These are phyloP conservation scores for Mustela nigripes DNA, from an alignment of 2,113 vertebrate genomes.

Conservation along the genomic window DNA sequence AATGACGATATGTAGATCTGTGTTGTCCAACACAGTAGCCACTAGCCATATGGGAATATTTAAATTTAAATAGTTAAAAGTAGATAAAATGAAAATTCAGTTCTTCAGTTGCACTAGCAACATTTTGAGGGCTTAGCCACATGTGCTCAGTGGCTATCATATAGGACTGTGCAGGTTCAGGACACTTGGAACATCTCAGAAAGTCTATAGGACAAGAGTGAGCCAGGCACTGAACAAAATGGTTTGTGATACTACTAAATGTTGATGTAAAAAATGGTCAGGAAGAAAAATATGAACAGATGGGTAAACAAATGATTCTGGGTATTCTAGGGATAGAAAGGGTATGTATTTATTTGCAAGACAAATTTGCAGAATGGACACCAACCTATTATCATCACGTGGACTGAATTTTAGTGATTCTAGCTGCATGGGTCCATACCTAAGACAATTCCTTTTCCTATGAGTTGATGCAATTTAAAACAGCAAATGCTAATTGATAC, in stretches of 20 bases:
- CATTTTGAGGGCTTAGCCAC: background rate
- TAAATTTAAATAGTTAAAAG: slow-evolving; percentile 43
- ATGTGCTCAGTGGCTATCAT: background rate
- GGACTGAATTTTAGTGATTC: background rate
- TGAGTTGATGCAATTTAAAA: background rate
- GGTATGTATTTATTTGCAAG: background rate
- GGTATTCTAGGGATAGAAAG: background rate
- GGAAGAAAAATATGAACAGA: background rate
- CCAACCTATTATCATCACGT: background rate
- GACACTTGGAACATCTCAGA: slow-evolving; percentile 8
- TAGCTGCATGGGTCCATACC: background rate
- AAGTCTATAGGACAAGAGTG: background rate
- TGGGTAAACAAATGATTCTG: background rate
- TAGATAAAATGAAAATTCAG: background rate
- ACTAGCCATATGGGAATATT: background rate
- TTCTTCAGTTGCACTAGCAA: background rate
- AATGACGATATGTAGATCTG: background rate
- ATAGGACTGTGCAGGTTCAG: background rate
- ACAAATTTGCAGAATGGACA: background rate
- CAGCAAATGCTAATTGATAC: background rate
- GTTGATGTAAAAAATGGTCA: background rate
- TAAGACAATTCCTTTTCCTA: background rate
- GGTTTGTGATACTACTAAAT: background rate
- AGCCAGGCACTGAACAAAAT: background rate
- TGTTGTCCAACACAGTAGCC: background rate